phyloP scores from a whole-genome alignment of 2,888 invertebrate species.

The Aleiodes testaceus region DNA sequence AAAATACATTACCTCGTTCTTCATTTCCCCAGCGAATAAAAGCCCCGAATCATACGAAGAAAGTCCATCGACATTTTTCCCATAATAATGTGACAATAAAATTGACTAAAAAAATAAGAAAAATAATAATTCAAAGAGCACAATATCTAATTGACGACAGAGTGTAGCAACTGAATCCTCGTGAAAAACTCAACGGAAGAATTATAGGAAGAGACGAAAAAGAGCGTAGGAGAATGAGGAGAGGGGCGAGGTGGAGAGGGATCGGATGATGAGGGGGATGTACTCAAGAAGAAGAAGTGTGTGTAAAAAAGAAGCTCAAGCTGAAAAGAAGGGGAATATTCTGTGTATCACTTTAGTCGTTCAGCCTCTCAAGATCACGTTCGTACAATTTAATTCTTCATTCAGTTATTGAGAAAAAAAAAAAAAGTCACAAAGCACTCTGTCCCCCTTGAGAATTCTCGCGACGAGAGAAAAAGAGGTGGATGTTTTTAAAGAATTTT shows the following conservation, averaged over 20 bases:
- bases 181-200: slow-evolving; percentile 29
- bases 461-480: too few relatives aligned
- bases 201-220: slow-evolving; percentile 17
- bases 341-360: slow-evolving; percentile 21
- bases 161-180: slow-evolving; percentile 20
- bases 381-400: slow-evolving; percentile 16
- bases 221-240: too few relatives aligned
- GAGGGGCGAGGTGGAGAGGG: neutral
- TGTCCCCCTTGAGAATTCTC: too few relatives aligned
- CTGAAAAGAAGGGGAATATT: slow-evolving; percentile 1
- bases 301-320: slow-evolving; percentile 17
- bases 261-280: neutral
- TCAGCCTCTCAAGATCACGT: slow-evolving; percentile 33
- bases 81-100: neutral
- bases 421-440: slow-evolving; percentile 6
- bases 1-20: slow-evolving; percentile 30
- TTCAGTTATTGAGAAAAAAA: neutral
- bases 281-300: slow-evolving; percentile 7
- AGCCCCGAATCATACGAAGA: neutral
- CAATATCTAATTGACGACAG: slow-evolving; percentile 26
- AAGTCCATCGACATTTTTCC: neutral
- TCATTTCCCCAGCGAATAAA: neutral
- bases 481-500: too few relatives aligned
- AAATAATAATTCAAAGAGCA: neutral
- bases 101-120: neutral